Evolutionary conservation across 2,113 vertebrate species (phyloP).

Genomic region (Pelecanus crispus): DNA sequence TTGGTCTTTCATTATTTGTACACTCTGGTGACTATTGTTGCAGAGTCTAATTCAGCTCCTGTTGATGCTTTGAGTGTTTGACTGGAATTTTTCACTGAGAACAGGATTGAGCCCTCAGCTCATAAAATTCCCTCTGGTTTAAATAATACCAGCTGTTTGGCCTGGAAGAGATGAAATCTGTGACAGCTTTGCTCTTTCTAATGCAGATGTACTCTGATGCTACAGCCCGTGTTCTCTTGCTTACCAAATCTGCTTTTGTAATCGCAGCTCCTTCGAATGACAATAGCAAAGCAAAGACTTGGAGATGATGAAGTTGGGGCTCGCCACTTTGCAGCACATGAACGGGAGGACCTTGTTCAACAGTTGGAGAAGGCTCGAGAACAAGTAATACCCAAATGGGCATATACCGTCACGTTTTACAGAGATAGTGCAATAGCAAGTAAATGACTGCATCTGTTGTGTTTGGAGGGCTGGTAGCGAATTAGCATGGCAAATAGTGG

Average conservation of each 20-base stretch:
- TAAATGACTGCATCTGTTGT: neutral
- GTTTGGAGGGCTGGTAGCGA: neutral
- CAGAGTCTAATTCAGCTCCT: neutral
- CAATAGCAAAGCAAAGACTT: conserved; percentile 93
- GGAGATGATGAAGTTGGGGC: conserved; percentile 91
- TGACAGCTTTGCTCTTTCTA: neutral
- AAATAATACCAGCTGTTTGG: neutral
- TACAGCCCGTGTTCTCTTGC: neutral
- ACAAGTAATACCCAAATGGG: conserved; percentile 74
- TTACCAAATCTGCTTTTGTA: neutral
- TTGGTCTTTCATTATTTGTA: neutral
- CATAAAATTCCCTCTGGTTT: neutral
- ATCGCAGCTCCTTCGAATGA: conserved; percentile 91
- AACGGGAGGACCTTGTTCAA: conserved; percentile 90
- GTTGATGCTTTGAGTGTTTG: neutral
- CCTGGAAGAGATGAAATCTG: neutral
- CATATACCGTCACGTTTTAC: neutral
- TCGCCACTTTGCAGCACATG: conserved; percentile 92
- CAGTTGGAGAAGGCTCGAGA: conserved; percentile 89
- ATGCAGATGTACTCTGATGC: neutral
- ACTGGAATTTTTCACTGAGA: neutral
- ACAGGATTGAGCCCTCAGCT: neutral
- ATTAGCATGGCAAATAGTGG: neutral
- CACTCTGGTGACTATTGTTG: neutral
- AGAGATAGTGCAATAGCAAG: neutral